Base-by-base conservation (phyloP, 1,140 invertebrate genomes). In the Akabosia matsudoensis region DNA sequence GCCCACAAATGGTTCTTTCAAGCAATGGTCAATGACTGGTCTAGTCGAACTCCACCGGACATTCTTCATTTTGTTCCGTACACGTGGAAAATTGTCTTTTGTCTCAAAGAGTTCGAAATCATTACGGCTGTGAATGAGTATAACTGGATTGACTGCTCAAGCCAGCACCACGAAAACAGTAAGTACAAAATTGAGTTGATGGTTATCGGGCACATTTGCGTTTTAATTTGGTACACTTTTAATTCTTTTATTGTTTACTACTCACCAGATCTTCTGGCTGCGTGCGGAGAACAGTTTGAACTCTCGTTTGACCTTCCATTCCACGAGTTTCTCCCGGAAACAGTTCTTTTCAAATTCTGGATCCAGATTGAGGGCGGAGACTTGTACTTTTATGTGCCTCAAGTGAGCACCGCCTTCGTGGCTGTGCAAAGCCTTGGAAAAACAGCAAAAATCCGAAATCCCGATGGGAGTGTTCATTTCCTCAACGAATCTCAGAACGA, bases 141-240 rank as follows among this genome's bases (percentile, higher is more conserved):
- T 84, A 99, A 99, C 85, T 99, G 97, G 97, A 93, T 99, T 80
- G 97, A 99, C 85, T 98, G 96, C 82, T 96, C 95, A 64, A 95
- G 93, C 52, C 93, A 94, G 61, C 93, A 94, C 83, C 93, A 96
- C 85, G 96, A 97, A 87, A 98, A 98, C 85, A 84, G 89, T 90
- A 84, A 83, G 82, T 10, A 28, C 14, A 30, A 24, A 26, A 26
- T 14, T 45, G 37, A 7, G n/a, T n/a, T n/a, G n/a, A n/a, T n/a
- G n/a, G n/a, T n/a, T n/a, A n/a, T n/a, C n/a, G n/a, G n/a, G n/a
- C n/a, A n/a, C n/a, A n/a, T n/a, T n/a, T n/a, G n/a, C n/a, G n/a
- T n/a, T n/a, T n/a, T n/a, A n/a, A n/a, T n/a, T n/a, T 77, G 70
- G 75, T 45, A 45, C 37, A 45, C 37, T 75, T 80, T 61, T 31